phyloP scores from a whole-genome alignment of 2,888 invertebrate genomes.

The Diadegma fenestrale region DNA sequence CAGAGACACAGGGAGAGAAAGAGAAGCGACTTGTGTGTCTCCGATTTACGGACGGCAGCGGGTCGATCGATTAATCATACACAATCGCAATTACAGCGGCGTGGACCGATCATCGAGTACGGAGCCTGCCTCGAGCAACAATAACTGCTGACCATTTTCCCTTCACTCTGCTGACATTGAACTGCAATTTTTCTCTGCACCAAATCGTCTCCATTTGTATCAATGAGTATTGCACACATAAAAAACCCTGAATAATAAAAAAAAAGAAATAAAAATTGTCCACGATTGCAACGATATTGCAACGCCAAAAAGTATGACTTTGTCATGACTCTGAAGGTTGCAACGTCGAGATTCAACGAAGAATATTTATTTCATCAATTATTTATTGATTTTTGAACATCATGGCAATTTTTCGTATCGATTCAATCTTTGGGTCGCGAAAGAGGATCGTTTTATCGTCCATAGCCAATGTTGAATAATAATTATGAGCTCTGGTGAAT shows the following conservation, averaged over 20 bases:
- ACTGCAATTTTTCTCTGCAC: neutral
- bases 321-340: too few relatives aligned
- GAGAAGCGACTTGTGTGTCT: conserved; percentile 59
- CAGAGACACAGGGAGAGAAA: conserved; percentile 16
- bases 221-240: neutral
- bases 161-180: neutral
- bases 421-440: too few relatives aligned
- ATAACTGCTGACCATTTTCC: conserved; percentile 20
- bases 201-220: neutral
- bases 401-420: too few relatives aligned
- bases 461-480: too few relatives aligned
- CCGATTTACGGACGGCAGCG: conserved; percentile 67
- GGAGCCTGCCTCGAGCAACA: conserved; percentile 21
- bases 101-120: conserved; percentile 37
- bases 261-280: neutral
- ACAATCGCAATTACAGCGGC: conserved; percentile 68
- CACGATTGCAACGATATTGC: neutral
- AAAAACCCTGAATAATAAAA: neutral
- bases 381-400: too few relatives aligned
- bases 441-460: too few relatives aligned
- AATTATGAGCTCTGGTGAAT: too few relatives aligned
- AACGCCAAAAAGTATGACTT: neutral
- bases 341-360: too few relatives aligned
- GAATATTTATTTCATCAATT: too few relatives aligned
- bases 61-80: conserved; percentile 73